Conservation (phyloP, 2,113 vertebrate species). For the Henicopernis longicauda region DNA sequence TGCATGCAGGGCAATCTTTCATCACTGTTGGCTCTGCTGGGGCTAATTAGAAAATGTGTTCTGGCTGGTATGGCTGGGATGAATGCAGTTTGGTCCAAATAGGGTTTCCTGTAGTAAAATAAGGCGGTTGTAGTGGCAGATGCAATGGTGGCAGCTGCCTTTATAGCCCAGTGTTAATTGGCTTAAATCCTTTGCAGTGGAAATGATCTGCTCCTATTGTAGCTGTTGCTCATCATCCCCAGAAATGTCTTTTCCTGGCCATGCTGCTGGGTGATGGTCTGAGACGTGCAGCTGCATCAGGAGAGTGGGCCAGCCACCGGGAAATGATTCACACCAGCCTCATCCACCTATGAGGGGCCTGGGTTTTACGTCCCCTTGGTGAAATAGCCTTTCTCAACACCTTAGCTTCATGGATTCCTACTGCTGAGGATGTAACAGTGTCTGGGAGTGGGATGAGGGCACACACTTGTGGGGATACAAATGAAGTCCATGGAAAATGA, state of each 20-base stretch:
- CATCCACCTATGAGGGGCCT: accelerated
- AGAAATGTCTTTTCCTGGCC: background rate
- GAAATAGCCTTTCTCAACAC: background rate
- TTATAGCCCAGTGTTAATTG: background rate
- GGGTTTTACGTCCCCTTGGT: background rate
- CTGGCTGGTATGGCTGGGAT: background rate
- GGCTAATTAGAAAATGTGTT: background rate
- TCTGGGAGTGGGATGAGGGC: background rate
- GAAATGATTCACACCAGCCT: accelerated
- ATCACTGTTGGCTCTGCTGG: background rate
- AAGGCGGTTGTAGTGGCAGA: background rate
- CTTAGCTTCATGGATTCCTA: background rate
- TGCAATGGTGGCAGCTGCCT: background rate
- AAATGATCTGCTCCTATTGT: background rate
- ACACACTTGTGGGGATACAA: background rate
- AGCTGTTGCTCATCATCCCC: background rate
- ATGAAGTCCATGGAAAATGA: background rate
- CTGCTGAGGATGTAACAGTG: background rate
- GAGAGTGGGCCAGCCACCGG: background rate
- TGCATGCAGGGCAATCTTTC: background rate
- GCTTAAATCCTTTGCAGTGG: background rate
- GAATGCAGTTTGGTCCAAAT: background rate
- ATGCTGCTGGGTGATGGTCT: background rate
- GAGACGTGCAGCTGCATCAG: accelerated
- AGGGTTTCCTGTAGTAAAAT: background rate